A percentile compares a stretch with the other conserved stretches of the same genome.
Evolutionary conservation across 2,797 vertebrate species (phyloP).

Genomic region (Columba guinea): DNA sequence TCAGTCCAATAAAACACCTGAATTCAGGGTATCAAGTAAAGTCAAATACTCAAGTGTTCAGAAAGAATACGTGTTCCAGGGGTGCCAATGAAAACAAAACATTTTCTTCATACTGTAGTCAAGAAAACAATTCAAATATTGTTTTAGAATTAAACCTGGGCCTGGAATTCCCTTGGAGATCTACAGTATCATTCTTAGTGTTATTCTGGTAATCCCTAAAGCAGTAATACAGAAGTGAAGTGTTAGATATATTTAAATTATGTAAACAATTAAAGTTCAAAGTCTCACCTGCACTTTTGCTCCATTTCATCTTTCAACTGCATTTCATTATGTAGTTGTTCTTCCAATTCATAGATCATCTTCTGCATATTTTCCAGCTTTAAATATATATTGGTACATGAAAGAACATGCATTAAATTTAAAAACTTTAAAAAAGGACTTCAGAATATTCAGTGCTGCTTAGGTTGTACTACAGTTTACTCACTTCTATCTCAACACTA

Average conservation of each 20-base stretch:
- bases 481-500: not conserved
- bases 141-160: not conserved
- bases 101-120: not conserved
- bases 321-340: conserved; percentile 96
- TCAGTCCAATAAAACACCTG: not conserved
- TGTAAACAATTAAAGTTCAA: conserved; percentile 31
- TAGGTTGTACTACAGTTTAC: not conserved
- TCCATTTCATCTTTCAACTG: conserved; percentile 98
- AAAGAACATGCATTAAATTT: conserved; percentile 40
- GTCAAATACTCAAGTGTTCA: not conserved
- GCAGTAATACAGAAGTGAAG: not conserved
- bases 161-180: not conserved
- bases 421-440: not conserved
- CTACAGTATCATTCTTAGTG: not conserved
- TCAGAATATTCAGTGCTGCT: not conserved
- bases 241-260: conserved; percentile 14
- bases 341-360: conserved; percentile 94
- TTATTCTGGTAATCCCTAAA: not conserved
- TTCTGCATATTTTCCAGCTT: conserved; percentile 97
- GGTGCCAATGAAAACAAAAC: not conserved
- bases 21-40: not conserved
- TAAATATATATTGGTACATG: conserved; percentile 56
- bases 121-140: not conserved
- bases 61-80: not conserved
- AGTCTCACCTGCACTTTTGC: conserved; percentile 93